Percentiles rank a stretch among this genome's conserved stretches.
Evolutionary conservation across 2,113 vertebrate genomes (phyloP).

Genomic region (Albula glossodonta): DNA sequence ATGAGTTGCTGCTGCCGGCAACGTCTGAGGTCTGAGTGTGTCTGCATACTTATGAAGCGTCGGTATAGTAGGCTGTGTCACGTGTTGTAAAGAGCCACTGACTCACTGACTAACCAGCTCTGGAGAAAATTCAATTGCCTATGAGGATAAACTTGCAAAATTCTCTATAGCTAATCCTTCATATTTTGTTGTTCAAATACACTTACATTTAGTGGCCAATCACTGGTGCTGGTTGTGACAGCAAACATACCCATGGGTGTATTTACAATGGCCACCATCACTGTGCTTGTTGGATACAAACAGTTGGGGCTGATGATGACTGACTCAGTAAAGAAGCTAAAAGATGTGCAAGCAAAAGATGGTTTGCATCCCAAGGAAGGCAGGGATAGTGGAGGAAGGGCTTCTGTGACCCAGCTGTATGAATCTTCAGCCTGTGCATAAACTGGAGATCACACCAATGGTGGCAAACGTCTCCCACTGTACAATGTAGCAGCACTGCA

Average conservation of each 20-base stretch:
- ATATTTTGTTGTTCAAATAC: too few relatives aligned
- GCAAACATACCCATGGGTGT: too few relatives aligned
- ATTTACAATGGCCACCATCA: too few relatives aligned
- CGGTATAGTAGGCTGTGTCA: constrained; percentile 56
- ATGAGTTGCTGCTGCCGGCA: constrained; percentile 38
- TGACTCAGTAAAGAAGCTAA: background rate
- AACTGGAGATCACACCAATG: background rate
- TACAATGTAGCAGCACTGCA: background rate
- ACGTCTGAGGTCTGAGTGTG: constrained; percentile 41
- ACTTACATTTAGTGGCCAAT: background rate
- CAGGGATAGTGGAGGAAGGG: background rate
- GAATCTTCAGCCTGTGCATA: background rate
- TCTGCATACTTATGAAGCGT: constrained; percentile 64
- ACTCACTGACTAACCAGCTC: constrained; percentile 51
- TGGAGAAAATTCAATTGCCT: too few relatives aligned
- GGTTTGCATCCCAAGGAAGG: too few relatives aligned
- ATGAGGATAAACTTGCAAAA: too few relatives aligned
- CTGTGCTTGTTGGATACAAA: too few relatives aligned
- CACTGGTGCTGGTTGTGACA: too few relatives aligned
- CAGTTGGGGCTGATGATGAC: too few relatives aligned
- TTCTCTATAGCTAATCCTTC: too few relatives aligned
- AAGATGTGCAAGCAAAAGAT: background rate
- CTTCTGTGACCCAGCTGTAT: background rate
- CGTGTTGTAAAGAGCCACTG: constrained; percentile 51
- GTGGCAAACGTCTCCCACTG: background rate